Conservation (phyloP, 92 coral and sea anemone genomes). For the Paragorgia papillata region DNA sequence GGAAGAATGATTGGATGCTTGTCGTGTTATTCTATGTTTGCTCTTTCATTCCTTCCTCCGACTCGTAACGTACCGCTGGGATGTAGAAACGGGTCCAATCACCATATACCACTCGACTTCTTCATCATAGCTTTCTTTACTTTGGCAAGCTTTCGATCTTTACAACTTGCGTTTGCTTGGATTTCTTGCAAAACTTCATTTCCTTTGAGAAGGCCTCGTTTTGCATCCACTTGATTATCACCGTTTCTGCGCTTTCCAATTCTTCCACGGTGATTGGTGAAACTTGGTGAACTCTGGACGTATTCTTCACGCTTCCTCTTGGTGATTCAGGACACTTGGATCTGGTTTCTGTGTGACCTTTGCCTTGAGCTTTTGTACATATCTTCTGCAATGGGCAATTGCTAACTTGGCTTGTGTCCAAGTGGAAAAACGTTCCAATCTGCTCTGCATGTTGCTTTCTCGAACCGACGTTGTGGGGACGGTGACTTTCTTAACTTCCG, state of each 20-base stretch:
- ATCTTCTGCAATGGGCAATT: slow-evolving; percentile 9
- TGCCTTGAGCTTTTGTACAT: slow-evolving; percentile 30
- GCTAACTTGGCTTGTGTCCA: slow-evolving; percentile 32
- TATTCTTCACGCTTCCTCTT: no score
- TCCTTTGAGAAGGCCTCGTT: no score
- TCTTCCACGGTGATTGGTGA: slow-evolving; percentile 34
- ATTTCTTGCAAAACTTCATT: neutral
- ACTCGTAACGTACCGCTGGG: neutral
- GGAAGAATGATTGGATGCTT: neutral
- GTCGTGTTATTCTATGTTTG: neutral
- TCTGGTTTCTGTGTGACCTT: neutral
- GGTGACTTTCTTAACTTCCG: slow-evolving; percentile 30
- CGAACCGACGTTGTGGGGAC: neutral
- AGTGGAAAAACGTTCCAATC: slow-evolving; percentile 37
- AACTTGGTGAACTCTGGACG: neutral
- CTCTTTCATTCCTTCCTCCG: neutral
- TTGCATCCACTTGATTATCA: no score
- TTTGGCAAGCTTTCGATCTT: neutral
- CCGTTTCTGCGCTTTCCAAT: slow-evolving; percentile 5
- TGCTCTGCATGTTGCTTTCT: slow-evolving; percentile 15
- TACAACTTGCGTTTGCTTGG: neutral
- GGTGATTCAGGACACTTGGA: neutral
- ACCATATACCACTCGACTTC: neutral
- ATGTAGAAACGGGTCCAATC: neutral
- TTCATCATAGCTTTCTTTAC: neutral